Conservation (phyloP, 2,888 invertebrate genomes). For the Kryphioiulus occultus region DNA sequence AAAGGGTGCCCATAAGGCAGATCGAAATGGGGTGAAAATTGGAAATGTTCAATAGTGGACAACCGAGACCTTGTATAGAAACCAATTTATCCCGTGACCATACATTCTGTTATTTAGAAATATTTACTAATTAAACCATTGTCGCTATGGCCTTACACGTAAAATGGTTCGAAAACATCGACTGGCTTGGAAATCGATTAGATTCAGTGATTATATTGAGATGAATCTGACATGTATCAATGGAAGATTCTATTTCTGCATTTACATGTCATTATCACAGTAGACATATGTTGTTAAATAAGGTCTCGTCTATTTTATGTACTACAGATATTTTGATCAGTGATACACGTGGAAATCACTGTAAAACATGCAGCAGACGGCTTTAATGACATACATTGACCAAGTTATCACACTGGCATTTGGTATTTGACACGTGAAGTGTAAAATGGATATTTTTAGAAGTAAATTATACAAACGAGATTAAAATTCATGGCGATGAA, state of each 20-base stretch:
- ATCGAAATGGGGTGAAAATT: not conserved
- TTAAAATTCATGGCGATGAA: not conserved
- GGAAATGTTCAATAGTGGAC: not conserved
- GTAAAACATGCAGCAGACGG: no score
- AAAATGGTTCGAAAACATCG: not conserved
- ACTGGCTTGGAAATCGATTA: not conserved
- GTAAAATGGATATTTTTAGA: not conserved
- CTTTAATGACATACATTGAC: not conserved
- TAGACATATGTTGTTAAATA: no score
- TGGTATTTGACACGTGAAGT: not conserved
- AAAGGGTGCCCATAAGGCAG: not conserved
- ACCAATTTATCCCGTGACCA: conserved; percentile 5
- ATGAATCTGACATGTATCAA: not conserved
- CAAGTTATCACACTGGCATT: not conserved
- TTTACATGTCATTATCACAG: not conserved
- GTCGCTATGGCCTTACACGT: not conserved
- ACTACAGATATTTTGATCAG: no score
- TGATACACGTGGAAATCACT: no score
- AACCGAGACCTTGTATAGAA: conserved; percentile 5
- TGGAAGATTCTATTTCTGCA: not conserved
- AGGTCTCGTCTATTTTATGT: no score
- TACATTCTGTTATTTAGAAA: conserved; percentile 5
- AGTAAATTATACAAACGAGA: not conserved
- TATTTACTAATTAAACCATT: not conserved
- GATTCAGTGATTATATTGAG: not conserved